Evolutionary conservation across 2,797 vertebrate species (phyloP).

Genomic region (Cygnus olor): DNA sequence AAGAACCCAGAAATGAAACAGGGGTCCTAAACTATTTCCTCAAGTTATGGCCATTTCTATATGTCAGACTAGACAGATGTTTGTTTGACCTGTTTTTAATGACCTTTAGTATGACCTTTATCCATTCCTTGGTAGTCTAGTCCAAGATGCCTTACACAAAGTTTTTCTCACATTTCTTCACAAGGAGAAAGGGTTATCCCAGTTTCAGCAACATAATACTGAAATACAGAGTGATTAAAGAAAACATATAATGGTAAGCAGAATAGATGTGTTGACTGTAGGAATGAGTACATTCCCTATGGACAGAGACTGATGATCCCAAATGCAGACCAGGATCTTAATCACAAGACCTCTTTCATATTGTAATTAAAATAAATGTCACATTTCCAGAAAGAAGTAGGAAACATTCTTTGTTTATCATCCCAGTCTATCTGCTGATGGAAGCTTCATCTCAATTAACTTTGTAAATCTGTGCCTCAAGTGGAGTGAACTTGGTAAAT

Average conservation of each 20-base stretch:
- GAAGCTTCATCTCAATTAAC: not conserved
- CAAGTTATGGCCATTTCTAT: not conserved
- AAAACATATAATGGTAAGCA: not conserved
- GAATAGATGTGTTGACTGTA: not conserved
- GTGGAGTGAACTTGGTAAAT: not conserved
- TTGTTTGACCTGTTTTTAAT: not conserved
- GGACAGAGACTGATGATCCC: not conserved
- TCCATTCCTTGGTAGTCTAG: not conserved
- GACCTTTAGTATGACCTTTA: not conserved
- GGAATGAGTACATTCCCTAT: not conserved
- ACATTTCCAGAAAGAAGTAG: not conserved
- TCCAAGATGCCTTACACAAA: not conserved
- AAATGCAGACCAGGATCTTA: not conserved
- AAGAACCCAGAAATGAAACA: not conserved
- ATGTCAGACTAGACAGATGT: not conserved
- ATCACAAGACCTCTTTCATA: not conserved
- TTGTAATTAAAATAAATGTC: not conserved
- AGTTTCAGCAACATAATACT: not conserved
- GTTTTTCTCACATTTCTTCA: not conserved
- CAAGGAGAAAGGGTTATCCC: not conserved
- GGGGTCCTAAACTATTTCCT: not conserved
- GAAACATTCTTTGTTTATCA: not conserved
- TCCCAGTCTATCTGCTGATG: not conserved
- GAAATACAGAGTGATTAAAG: not conserved
- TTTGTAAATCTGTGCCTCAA: not conserved